Evolutionary conservation across 1,140 invertebrate species (phyloP).

Genomic region (Zelostemma sp.): DNA sequence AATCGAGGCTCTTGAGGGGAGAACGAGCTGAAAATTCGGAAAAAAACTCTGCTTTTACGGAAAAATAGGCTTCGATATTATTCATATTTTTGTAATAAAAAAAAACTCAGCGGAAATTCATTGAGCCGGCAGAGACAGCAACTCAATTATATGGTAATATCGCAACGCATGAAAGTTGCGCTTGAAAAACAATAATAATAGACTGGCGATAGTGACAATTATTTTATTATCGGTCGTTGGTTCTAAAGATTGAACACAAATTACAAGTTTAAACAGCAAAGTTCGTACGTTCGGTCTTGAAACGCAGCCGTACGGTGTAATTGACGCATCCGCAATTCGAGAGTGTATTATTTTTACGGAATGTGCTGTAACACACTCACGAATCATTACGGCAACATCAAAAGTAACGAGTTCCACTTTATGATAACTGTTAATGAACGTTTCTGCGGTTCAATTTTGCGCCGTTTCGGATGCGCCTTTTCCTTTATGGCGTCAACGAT

Average conservation of each 20-base stretch:
- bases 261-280: constrained; percentile 48
- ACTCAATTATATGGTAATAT: constrained; percentile 15
- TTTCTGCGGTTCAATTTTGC: constrained; percentile 27
- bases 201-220: constrained; percentile 43
- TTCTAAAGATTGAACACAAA: constrained; percentile 44
- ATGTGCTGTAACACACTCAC: constrained; percentile 44
- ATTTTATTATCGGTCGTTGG: constrained; percentile 42
- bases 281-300: constrained; percentile 45
- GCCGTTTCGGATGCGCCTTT: constrained; percentile 20
- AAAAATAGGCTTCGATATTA: not conserved
- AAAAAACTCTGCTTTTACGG: constrained; percentile 21
- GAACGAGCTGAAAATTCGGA: constrained; percentile 4
- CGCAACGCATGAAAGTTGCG: too few species aligned
- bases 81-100: too few species aligned
- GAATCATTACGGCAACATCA: constrained; percentile 37
- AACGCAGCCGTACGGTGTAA: constrained; percentile 44
- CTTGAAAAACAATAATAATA: constrained; percentile 21
- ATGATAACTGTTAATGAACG: constrained; percentile 36
- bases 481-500: not conserved
- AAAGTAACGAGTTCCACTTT: constrained; percentile 46
- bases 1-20: constrained; percentile 25
- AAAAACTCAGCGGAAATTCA: too few species aligned
- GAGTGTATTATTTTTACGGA: constrained; percentile 42
- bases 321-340: constrained; percentile 45
- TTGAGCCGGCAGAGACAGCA: constrained; percentile 3